A percentile compares a stretch with the other conserved stretches of the same genome.
Evolutionary conservation across 2,888 invertebrate genomes (phyloP).

Genomic region (Pristionchus mayeri): DNA sequence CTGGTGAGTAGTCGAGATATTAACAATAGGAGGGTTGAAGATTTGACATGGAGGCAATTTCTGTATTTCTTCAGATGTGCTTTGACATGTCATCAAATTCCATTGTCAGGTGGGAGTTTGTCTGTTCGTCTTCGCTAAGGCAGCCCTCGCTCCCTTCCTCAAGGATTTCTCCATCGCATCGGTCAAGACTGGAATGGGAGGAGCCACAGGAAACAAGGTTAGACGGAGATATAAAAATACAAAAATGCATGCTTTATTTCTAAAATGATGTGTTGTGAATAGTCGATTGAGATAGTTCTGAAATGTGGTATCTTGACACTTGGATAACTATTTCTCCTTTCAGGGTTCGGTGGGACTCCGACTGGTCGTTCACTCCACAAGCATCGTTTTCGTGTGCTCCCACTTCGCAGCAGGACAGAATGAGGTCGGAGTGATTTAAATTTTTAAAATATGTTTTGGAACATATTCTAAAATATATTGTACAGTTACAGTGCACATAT

Average conservation of each 20-base stretch:
- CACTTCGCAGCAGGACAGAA: constrained; percentile 99
- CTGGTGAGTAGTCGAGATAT: too few relatives aligned
- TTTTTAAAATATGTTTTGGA: too few relatives aligned
- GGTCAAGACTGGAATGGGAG: constrained; percentile 97
- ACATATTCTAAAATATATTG: too few relatives aligned
- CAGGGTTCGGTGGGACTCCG: constrained; percentile 73
- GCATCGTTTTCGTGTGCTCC: constrained; percentile 96
- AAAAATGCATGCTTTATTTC: too few relatives aligned
- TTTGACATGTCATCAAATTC: too few relatives aligned
- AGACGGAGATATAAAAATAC: too few relatives aligned
- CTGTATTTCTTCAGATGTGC: too few relatives aligned
- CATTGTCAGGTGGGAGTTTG: constrained; percentile 92
- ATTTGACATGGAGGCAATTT: too few relatives aligned
- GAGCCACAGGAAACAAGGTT: constrained; percentile 97
- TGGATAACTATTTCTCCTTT: not conserved
- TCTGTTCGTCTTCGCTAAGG: constrained; percentile 92
- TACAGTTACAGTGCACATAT: too few relatives aligned
- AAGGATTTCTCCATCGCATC: constrained; percentile 76
- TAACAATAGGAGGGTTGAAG: too few relatives aligned
- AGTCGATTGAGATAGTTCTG: too few relatives aligned
- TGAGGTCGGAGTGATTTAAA: constrained; percentile 82
- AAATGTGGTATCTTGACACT: not conserved
- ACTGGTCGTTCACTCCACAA: constrained; percentile 91
- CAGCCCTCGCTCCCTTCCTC: constrained; percentile 89
- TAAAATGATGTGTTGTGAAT: too few relatives aligned